Conservation (phyloP, 2,797 vertebrate species). For the Enteromius radiatus region DNA sequence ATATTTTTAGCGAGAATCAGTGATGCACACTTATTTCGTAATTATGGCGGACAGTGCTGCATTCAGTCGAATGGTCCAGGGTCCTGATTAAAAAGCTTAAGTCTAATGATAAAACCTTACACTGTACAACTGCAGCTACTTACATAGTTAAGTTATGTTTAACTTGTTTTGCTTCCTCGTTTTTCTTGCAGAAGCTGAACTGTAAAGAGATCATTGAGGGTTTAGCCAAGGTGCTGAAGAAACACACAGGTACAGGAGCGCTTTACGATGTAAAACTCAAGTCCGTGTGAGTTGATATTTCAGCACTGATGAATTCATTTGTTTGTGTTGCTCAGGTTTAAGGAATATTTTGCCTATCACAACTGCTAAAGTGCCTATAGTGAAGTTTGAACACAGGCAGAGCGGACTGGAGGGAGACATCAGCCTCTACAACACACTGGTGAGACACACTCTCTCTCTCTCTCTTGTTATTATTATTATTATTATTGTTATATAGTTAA, state of each 20-base stretch:
- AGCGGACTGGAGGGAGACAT: constrained; percentile 97
- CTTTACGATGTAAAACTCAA: not conserved
- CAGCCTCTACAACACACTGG: constrained; percentile 98
- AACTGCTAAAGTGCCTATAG: constrained; percentile 99
- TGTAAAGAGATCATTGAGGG: constrained; percentile 99
- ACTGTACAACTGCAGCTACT: too few species aligned
- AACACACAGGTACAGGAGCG: constrained; percentile 85
- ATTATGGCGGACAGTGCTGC: too few species aligned
- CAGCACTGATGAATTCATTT: constrained; percentile 12
- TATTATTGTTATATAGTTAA: too few species aligned
- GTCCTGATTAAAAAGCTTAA: too few species aligned
- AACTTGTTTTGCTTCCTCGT: constrained; percentile 56
- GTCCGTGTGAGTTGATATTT: not conserved
- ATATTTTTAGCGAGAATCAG: too few species aligned
- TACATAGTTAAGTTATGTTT: too few species aligned
- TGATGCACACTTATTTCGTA: too few species aligned
- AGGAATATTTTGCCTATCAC: constrained; percentile 99
- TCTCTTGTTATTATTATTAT: not conserved
- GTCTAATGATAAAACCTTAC: too few species aligned
- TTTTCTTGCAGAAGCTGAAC: constrained; percentile 87
- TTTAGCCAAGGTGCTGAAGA: constrained; percentile 95
- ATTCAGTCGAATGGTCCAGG: too few species aligned
- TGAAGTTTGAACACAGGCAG: constrained; percentile 96
- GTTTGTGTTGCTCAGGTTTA: constrained; percentile 80
- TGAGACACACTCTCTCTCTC: constrained; percentile 64